Conservation (phyloP, 2,797 vertebrate species). For the Mus minutoides region DNA sequence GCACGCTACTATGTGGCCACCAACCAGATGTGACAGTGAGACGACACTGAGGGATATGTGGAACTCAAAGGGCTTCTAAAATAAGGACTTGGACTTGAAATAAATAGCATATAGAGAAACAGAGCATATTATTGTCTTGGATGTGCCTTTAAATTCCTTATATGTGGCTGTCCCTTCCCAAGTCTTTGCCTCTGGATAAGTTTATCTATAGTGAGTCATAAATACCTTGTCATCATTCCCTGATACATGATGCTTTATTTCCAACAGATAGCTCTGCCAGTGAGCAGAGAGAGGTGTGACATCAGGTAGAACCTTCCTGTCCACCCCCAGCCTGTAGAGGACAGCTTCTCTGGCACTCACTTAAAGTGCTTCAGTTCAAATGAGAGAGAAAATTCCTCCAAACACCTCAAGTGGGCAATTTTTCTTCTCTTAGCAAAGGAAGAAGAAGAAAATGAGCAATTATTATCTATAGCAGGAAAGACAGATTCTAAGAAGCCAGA, state of each 20-base stretch:
- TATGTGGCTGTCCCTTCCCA: not conserved
- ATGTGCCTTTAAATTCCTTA: not conserved
- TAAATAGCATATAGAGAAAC: not conserved
- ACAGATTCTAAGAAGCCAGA: not conserved
- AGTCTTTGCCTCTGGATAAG: not conserved
- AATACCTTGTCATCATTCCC: not conserved
- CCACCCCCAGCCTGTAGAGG: fast-evolving
- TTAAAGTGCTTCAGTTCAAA: not conserved
- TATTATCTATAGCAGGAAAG: not conserved
- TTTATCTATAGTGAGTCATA: not conserved
- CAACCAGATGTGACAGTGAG: not conserved
- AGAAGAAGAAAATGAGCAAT: not conserved
- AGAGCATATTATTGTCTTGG: not conserved
- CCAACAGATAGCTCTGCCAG: not conserved
- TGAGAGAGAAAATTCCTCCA: not conserved
- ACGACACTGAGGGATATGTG: not conserved
- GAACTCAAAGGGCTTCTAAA: not conserved
- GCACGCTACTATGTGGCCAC: not conserved
- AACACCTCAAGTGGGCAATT: not conserved
- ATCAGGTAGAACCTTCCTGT: not conserved
- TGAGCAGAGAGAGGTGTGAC: not conserved
- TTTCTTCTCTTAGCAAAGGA: not conserved
- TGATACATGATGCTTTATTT: not conserved
- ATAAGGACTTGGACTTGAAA: not conserved
- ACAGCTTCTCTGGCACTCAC: not conserved